These are phyloP conservation scores for Hylomyscus alleni DNA, from an alignment of 2,797 vertebrate species.

Conservation along the genomic window DNA sequence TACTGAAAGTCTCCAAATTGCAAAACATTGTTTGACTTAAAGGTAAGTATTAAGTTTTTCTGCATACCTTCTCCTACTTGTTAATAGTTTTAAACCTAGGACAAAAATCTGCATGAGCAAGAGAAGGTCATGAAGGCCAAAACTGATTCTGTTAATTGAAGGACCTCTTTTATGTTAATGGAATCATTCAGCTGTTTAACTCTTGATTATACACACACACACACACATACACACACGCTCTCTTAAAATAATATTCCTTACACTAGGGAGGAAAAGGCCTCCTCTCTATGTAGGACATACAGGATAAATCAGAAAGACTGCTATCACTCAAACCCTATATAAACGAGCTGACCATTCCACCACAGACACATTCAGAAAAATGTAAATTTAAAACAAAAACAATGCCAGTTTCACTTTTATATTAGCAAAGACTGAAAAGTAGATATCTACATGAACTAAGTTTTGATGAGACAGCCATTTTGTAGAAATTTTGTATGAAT, in stretches of 20 bases:
- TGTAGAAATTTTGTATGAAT: neutral
- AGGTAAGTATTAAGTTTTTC: slow-evolving; percentile 11
- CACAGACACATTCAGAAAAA: slow-evolving; percentile 41
- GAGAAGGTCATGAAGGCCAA: slow-evolving; percentile 47
- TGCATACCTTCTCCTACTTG: slow-evolving; percentile 24
- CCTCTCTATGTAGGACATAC: neutral
- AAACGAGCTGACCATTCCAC: slow-evolving; percentile 47
- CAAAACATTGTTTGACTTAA: neutral
- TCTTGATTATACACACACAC: neutral
- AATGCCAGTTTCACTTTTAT: neutral
- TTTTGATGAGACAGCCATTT: neutral
- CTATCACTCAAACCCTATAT: slow-evolving; percentile 12
- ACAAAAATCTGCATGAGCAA: slow-evolving; percentile 42
- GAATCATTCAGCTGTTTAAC: slow-evolving; percentile 34
- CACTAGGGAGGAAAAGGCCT: neutral
- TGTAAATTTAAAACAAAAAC: slow-evolving; percentile 52
- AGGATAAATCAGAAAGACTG: slow-evolving; percentile 31
- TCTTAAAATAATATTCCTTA: slow-evolving; percentile 41
- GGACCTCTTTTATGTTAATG: neutral
- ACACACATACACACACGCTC: neutral
- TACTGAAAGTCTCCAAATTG: slow-evolving; percentile 28
- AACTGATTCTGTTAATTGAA: slow-evolving; percentile 13
- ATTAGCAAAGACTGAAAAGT: slow-evolving; percentile 62
- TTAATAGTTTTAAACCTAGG: neutral
- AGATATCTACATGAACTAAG: neutral